These are phyloP conservation scores for Phymatocera aterrima DNA, from an alignment of 2,888 invertebrate species.

Conservation along the genomic window DNA sequence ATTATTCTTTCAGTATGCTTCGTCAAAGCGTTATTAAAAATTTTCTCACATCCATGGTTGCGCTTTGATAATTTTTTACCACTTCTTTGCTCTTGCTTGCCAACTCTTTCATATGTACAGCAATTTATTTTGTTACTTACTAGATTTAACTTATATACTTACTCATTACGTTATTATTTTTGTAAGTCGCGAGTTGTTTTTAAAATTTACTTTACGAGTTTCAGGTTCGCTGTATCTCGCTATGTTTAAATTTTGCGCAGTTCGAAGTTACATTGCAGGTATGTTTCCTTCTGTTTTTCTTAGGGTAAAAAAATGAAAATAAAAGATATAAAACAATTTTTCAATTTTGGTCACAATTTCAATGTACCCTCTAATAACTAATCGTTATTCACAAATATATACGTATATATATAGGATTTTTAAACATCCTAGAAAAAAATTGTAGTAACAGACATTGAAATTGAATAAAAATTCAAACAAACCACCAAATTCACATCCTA, in stretches of 20 bases:
- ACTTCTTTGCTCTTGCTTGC: not conserved
- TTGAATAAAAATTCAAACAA: constrained; percentile 27
- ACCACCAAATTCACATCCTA: constrained; percentile 26
- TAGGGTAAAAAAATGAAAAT: not conserved
- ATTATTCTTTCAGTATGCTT: not conserved
- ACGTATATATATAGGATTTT: not conserved
- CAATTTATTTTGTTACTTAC: constrained; percentile 38
- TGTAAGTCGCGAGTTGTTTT: constrained; percentile 34
- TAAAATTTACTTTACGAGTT: constrained; percentile 46
- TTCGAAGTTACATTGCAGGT: not conserved
- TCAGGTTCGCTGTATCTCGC: constrained; percentile 58
- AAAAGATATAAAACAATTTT: not conserved
- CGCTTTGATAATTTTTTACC: not conserved
- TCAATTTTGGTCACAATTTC: constrained; percentile 21
- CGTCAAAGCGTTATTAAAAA: constrained; percentile 6
- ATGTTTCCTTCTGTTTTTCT: not conserved
- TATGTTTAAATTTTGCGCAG: constrained; percentile 19
- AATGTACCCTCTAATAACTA: constrained; percentile 53
- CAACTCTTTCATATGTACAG: constrained; percentile 44
- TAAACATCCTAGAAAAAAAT: not conserved
- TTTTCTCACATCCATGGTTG: constrained; percentile 34
- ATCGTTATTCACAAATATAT: constrained; percentile 45
- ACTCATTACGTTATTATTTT: constrained; percentile 36
- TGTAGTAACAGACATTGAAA: not conserved
- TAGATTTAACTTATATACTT: constrained; percentile 42